Percentiles rank a stretch among this genome's conserved stretches.
These are phyloP conservation scores for Brachionus manjavacas DNA, from an alignment of 1,140 invertebrate species.

Conservation along the genomic window DNA sequence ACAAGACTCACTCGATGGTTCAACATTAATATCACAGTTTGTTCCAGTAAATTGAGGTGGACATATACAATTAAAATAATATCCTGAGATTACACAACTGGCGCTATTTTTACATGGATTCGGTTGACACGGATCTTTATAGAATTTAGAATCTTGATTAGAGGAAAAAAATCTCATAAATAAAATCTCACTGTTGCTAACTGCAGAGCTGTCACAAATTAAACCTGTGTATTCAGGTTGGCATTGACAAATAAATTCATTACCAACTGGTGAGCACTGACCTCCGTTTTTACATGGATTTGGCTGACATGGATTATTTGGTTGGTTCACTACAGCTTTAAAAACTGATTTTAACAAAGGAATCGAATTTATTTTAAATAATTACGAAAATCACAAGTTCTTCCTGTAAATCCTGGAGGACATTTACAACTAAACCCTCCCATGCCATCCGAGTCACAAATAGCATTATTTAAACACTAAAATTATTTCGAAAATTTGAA, in stretches of 20 bases:
- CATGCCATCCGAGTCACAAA: conserved; percentile 32
- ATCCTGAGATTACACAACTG: conserved; percentile 16
- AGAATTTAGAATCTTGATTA: not conserved
- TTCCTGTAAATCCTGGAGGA: conserved; percentile 44
- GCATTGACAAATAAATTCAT: conserved; percentile 59
- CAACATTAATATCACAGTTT: not conserved
- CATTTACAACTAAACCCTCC: conserved; percentile 42
- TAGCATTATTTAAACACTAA: conserved; percentile 35
- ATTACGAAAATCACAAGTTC: conserved; percentile 45
- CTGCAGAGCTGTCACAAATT: conserved; percentile 44
- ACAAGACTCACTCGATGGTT: not conserved
- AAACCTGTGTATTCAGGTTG: conserved; percentile 47
- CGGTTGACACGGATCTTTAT: conserved; percentile 40
- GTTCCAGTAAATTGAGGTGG: conserved; percentile 16
- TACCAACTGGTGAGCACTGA: conserved; percentile 40
- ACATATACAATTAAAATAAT: conserved; percentile 40
- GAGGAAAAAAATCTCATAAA: not conserved
- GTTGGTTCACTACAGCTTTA: conserved; percentile 7
- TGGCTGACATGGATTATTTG: not conserved
- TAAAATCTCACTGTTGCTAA: not conserved
- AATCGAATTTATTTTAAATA: not conserved
- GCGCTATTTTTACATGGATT: conserved; percentile 43
- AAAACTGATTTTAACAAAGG: not conserved
- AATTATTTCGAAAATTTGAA: not conserved
- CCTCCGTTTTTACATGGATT: conserved; percentile 42